Evolutionary conservation across 1,140 invertebrate genomes (phyloP).

Genomic region (Babylonia areolata): DNA sequence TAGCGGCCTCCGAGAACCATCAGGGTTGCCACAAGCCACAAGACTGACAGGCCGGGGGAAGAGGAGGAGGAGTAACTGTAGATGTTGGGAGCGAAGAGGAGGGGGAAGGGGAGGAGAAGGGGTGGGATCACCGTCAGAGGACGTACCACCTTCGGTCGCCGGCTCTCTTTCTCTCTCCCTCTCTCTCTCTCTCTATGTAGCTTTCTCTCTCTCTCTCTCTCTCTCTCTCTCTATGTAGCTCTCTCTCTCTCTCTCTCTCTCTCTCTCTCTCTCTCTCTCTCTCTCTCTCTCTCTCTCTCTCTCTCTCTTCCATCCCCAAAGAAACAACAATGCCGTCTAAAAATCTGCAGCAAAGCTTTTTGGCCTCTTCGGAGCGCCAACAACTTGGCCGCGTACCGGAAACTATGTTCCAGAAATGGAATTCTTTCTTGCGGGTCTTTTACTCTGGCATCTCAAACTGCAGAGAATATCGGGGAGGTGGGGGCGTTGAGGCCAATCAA

Average conservation of each 20-base stretch:
- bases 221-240: neutral
- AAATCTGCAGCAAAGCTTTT: neutral
- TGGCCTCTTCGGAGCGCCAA: neutral
- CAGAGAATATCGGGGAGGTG: no score
- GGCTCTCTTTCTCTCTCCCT: no score
- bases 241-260: constrained; percentile 19
- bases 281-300: neutral
- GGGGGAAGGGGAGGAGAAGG: neutral
- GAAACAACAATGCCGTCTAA: constrained; percentile 16
- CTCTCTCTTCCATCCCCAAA: neutral
- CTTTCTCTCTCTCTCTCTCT: no score
- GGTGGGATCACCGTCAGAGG: no score
- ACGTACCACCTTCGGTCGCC: no score
- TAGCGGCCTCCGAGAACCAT: no score
- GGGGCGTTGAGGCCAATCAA: constrained; percentile 4
- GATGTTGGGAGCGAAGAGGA: neutral
- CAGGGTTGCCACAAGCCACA: neutral
- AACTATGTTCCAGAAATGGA: constrained; percentile 11
- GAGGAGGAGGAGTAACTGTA: neutral
- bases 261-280: neutral
- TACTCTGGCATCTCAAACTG: constrained; percentile 19
- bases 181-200: neutral
- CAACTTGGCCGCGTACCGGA: neutral
- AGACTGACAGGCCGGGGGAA: constrained; percentile 14
- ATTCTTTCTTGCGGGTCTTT: constrained; percentile 36